Percentiles rank a stretch among this genome's conserved stretches.
These are phyloP conservation scores for Spialia ferax DNA, from an alignment of 2,888 invertebrate species.

Conservation along the genomic window DNA sequence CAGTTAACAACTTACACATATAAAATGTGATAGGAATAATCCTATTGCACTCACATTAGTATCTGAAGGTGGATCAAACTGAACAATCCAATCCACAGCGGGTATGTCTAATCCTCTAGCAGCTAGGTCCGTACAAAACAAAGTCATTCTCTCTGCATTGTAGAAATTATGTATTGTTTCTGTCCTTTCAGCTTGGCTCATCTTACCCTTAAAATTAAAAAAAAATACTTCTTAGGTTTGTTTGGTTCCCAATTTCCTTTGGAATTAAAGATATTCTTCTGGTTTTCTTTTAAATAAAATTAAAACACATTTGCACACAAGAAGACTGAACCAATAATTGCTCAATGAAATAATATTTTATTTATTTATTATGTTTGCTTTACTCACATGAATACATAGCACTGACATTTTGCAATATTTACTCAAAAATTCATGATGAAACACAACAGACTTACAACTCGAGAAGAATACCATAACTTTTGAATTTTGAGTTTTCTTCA, in stretches of 20 bases:
- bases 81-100: conserved; percentile 99
- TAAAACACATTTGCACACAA: too few species aligned
- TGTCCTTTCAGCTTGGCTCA: conserved; percentile 98
- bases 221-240: too few species aligned
- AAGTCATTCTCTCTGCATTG: conserved; percentile 94
- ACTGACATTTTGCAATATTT: conserved; percentile 95
- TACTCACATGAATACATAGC: conserved; percentile 96
- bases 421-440: conserved; percentile 96
- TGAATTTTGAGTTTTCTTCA: conserved; percentile 97
- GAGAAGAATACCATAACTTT: conserved; percentile 99
- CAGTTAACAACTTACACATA: background rate
- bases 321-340: too few species aligned
- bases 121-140: conserved; percentile 99
- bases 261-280: too few species aligned
- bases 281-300: too few species aligned
- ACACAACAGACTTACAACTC: conserved; percentile 98
- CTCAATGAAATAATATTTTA: background rate
- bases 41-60: conserved; percentile 89
- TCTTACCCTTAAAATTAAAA: conserved; percentile 94
- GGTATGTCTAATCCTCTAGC: conserved; percentile 99
- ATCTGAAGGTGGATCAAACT: conserved; percentile 99
- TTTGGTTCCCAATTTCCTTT: too few species aligned
- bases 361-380: background rate
- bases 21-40: too few species aligned
- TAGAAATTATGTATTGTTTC: conserved; percentile 98